Evolutionary conservation across 2,888 invertebrate genomes (phyloP), one percentile per base, ranked within the genome.

Genomic region (Drosophila yooni): DNA sequence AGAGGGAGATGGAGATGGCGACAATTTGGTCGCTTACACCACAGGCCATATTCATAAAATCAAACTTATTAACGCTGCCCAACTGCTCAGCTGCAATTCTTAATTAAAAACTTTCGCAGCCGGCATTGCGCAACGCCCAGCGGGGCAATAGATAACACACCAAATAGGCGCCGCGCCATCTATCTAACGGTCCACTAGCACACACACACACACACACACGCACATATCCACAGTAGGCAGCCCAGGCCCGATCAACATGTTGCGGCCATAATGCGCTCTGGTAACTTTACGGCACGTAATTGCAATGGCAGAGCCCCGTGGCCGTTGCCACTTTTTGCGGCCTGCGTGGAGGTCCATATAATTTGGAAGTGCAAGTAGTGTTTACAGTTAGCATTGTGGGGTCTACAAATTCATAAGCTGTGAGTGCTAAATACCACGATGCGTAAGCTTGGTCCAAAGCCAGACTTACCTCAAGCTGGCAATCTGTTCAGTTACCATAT

Each of bases 51-150:
- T 57, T 58, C 61, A 27, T 46, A 70, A 13, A 38, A 25, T 25
- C 29, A 36, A 63, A 66, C 59, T 64, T 77, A 70, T 63, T 70
- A 70, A 40, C 58, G 63, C 33, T 33, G 27, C 15, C 31, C 25
- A 27, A 11, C 36, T 25, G 40, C 8, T 38, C 48, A 52, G 29
- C 74, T 63, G 71, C 71, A 70, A 60, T 80, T 78, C 76, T 86
- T 83, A 86, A 84, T 86, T 86, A 86, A 81, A 85, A 84, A 86
- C 70, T 83, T 81, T 73, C n/a, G 15, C 46, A 46, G 46, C 3
- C 21, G 7, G 21, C 46, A 18, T 3, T 36, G 40, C 31, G 38
- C 51, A n/a, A n/a, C 21, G 21, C 75, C 53, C 75, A 7, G 43
- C 52, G 56, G 82, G 69, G 69, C 57, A 54, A 61, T 82, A 82